Percentiles rank a stretch among this genome's conserved stretches.
These are phyloP conservation scores for Umimayanthus chanpuru DNA, from an alignment of 92 coral and sea anemone species.

Conservation along the genomic window DNA sequence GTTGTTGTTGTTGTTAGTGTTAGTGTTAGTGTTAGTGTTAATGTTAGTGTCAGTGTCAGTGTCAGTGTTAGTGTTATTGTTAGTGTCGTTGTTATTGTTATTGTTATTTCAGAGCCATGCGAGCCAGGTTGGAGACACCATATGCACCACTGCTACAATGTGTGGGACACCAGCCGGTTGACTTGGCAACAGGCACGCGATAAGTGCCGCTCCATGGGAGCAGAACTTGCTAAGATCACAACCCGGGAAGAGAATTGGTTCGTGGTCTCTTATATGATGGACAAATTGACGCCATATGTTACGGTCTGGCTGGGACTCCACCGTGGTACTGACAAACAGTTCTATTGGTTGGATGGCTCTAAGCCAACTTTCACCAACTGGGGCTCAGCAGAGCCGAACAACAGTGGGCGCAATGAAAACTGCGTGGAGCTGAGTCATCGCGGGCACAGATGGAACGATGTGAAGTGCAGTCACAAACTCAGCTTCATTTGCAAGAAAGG, in stretches of 20 bases:
- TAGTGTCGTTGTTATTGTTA: background rate
- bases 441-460: background rate
- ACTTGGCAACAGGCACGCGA: background rate
- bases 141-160: background rate
- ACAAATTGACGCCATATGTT: background rate
- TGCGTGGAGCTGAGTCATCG: background rate
- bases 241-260: background rate
- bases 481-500: background rate
- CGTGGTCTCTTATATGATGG: background rate
- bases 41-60: too few relatives aligned
- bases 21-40: background rate
- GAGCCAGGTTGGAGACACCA: background rate
- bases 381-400: background rate
- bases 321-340: background rate
- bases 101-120: background rate
- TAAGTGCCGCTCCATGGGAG: background rate
- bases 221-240: background rate
- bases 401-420: background rate
- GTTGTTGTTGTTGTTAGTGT: background rate
- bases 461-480: background rate
- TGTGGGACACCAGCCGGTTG: background rate
- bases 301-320: background rate
- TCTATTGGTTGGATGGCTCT: slow-evolving; percentile 1
- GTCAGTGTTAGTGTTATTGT: too few relatives aligned
- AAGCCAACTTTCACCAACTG: background rate